phyloP scores from a whole-genome alignment of 2,113 vertebrate genomes.

The Aphyosemion australe region DNA sequence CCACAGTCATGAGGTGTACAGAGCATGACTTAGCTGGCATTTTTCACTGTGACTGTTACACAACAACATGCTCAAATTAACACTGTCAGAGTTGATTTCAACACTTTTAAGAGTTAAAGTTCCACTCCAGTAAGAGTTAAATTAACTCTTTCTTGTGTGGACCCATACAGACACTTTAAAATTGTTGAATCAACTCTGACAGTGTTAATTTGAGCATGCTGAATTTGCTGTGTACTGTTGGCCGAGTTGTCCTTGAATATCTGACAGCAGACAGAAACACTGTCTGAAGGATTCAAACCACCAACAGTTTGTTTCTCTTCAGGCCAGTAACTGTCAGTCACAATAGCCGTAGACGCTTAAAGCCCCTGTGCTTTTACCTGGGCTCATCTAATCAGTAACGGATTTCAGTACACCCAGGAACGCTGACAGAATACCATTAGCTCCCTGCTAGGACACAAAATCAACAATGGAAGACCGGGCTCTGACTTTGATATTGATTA shows the following conservation, averaged over 20 bases:
- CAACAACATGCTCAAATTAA: too few relatives aligned
- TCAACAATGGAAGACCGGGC: slow-evolving; percentile 21
- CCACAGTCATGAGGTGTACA: too few relatives aligned
- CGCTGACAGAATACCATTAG: slow-evolving; percentile 48
- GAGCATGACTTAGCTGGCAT: too few relatives aligned
- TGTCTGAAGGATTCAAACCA: slow-evolving; percentile 5
- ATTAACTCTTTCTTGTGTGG: too few relatives aligned
- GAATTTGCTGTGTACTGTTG: too few relatives aligned
- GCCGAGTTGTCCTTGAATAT: neutral
- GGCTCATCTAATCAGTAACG: slow-evolving; percentile 38
- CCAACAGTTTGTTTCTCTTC: slow-evolving; percentile 9
- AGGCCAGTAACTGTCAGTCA: slow-evolving; percentile 18
- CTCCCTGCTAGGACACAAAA: slow-evolving; percentile 34
- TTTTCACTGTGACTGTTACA: too few relatives aligned
- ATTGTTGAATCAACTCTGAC: too few relatives aligned
- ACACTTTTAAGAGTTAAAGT: too few relatives aligned
- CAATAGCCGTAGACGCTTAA: slow-evolving; percentile 1
- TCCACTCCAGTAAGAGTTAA: too few relatives aligned
- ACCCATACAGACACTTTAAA: too few relatives aligned
- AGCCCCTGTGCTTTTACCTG: slow-evolving; percentile 30
- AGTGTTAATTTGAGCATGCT: too few relatives aligned
- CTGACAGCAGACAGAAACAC: neutral
- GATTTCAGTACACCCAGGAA: slow-evolving; percentile 31
- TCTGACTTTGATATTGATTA: neutral
- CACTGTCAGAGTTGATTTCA: too few relatives aligned